These are phyloP conservation scores for Frieseomelitta varia DNA, from an alignment of 1,140 invertebrate genomes.

Conservation along the genomic window DNA sequence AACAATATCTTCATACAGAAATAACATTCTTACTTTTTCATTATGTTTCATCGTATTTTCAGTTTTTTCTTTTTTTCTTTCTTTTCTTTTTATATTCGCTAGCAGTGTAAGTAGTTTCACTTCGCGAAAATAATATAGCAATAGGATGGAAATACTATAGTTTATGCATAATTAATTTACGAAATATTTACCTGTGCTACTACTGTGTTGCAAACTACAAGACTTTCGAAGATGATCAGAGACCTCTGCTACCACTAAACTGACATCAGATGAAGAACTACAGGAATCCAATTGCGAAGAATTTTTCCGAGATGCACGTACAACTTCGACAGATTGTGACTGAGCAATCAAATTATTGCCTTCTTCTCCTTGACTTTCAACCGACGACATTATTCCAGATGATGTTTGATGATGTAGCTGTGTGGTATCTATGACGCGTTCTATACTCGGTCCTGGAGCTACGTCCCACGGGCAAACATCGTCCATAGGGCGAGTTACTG, in stretches of 20 bases:
- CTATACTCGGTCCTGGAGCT: conserved; percentile 67
- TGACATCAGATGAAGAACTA: conserved; percentile 88
- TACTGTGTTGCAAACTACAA: conserved; percentile 84
- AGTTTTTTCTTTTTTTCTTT: too few species aligned
- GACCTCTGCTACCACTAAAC: conserved; percentile 84
- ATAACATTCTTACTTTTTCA: too few species aligned
- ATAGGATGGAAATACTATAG: neutral
- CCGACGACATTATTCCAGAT: conserved; percentile 62
- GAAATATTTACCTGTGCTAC: conserved; percentile 82
- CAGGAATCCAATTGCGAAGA: conserved; percentile 83
- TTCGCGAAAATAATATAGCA: too few species aligned
- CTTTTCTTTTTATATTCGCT: too few species aligned
- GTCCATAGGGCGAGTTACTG: conserved; percentile 82
- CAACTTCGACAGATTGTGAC: conserved; percentile 37
- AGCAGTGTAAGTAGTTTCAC: neutral
- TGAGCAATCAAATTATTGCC: conserved; percentile 1
- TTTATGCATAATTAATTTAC: neutral
- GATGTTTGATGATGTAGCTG: conserved; percentile 64
- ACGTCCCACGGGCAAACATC: conserved; percentile 88
- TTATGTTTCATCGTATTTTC: neutral
- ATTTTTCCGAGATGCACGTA: conserved; percentile 81
- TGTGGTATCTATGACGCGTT: conserved; percentile 44
- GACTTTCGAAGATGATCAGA: conserved; percentile 83
- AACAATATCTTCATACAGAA: too few species aligned
- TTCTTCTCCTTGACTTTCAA: conserved; percentile 61